Evolutionary conservation across 2,797 vertebrate genomes (phyloP).

Genomic region (Sebastes miniatus): DNA sequence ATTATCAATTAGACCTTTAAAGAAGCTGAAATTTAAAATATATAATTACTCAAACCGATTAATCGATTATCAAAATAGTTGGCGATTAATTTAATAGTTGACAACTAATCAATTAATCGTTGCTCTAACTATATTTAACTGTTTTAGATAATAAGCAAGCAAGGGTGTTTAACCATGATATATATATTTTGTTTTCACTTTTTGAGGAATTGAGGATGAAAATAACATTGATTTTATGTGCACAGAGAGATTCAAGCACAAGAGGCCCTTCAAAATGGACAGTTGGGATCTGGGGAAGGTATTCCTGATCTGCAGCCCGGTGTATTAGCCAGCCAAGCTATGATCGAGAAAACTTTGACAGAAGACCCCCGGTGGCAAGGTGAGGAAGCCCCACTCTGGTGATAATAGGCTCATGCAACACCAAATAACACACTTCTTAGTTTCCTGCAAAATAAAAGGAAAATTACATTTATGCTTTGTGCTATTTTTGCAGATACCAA

Average conservation of each 20-base stretch:
- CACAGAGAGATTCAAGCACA: conserved; percentile 93
- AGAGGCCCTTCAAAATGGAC: conserved; percentile 92
- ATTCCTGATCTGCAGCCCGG: conserved; percentile 91
- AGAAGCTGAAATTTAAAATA: too few relatives aligned
- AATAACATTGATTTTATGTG: conserved; percentile 19
- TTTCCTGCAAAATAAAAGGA: not conserved
- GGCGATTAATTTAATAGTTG: too few relatives aligned
- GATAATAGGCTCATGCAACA: not conserved
- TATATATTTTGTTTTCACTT: not conserved
- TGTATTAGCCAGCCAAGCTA: conserved; percentile 93
- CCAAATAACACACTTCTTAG: not conserved
- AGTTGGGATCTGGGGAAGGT: conserved; percentile 86
- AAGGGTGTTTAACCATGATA: not conserved
- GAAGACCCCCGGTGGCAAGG: conserved; percentile 97
- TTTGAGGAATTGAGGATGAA: not conserved
- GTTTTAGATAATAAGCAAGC: not conserved
- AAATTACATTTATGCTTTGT: not conserved
- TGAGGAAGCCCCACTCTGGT: conserved; percentile 59
- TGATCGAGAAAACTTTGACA: conserved; percentile 93
- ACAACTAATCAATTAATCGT: too few relatives aligned
- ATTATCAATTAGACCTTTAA: too few relatives aligned
- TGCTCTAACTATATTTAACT: too few relatives aligned
- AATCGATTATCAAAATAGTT: too few relatives aligned
- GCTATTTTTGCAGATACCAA: conserved; percentile 85
- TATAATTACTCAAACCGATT: too few relatives aligned